Evolutionary conservation across 2,888 invertebrate genomes (phyloP).

Genomic region (Tricholauxania praeusta): DNA sequence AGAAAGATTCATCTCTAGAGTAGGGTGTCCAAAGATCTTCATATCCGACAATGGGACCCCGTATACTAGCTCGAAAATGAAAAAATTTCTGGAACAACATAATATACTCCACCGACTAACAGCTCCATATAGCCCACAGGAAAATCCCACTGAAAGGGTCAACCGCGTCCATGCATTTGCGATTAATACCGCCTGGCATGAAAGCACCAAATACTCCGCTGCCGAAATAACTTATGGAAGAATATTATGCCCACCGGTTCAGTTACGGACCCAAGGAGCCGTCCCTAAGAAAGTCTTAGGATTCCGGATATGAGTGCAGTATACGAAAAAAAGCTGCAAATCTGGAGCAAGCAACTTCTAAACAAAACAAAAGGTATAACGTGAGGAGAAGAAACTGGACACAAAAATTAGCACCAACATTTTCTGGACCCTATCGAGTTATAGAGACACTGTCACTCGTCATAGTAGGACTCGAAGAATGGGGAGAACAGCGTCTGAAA

Average conservation of each 20-base stretch:
- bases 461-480: neutral
- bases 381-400: neutral
- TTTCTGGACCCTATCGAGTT: neutral
- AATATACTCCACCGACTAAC: neutral
- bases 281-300: too few species aligned
- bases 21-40: slow-evolving; percentile 9
- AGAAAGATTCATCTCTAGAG: neutral
- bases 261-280: neutral
- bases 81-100: neutral
- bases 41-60: slow-evolving; percentile 32
- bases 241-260: too few species aligned
- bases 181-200: too few species aligned
- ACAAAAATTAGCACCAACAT: neutral
- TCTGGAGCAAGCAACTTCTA: too few species aligned
- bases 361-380: too few species aligned
- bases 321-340: too few species aligned
- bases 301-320: too few species aligned
- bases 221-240: too few species aligned
- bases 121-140: neutral
- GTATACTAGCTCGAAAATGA: slow-evolving; percentile 1
- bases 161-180: too few species aligned
- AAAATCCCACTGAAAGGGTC: neutral
- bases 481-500: neutral
- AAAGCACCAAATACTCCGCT: too few species aligned
- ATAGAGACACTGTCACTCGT: neutral